Percentiles rank a stretch among this genome's conserved stretches.
Conservation (phyloP, 2,888 invertebrate genomes). For the Chirona hameri region DNA sequence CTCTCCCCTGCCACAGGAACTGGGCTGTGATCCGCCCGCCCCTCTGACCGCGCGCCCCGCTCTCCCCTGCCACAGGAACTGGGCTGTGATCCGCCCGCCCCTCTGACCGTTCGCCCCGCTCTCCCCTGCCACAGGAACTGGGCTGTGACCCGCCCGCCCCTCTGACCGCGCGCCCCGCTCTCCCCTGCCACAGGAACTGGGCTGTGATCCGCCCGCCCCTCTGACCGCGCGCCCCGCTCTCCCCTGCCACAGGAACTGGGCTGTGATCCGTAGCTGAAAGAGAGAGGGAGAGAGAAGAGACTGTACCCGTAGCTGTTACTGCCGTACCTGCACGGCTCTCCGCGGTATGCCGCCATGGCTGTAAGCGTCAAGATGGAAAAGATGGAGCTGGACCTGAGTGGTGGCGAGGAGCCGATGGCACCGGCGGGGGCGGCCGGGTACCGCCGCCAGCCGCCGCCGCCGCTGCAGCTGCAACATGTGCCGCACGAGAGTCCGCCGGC, state of each 20-base stretch:
- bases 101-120: background rate
- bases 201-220: background rate
- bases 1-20: no score
- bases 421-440: background rate
- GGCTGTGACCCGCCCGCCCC: background rate
- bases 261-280: no score
- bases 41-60: background rate
- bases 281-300: no score
- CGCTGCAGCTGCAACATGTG: background rate
- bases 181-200: background rate
- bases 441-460: background rate
- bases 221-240: background rate
- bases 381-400: background rate
- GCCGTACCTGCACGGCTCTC: no score
- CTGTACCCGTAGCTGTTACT: background rate
- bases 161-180: background rate
- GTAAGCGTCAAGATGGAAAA: constrained; percentile 1
- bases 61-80: no score
- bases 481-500: background rate
- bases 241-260: no score
- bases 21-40: background rate
- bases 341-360: constrained; percentile 3
- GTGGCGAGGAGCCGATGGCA: background rate
- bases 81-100: no score
- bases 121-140: background rate